Evolutionary conservation across 2,888 invertebrate species (phyloP), one percentile per base, ranked within the genome.

Genomic region (Synergus umbraculus): DNA sequence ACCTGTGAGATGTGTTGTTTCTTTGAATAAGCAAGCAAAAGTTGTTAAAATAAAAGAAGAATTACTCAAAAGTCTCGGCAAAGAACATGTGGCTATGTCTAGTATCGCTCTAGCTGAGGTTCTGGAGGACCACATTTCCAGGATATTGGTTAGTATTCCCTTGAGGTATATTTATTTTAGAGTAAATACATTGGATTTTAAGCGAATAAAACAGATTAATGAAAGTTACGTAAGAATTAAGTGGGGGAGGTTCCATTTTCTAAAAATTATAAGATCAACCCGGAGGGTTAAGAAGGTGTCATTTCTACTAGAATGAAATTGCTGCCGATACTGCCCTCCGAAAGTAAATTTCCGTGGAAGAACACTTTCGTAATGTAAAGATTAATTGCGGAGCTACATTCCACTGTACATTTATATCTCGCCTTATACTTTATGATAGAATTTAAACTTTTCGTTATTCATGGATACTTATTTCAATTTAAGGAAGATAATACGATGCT

Each of bases 31-130:
- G 82, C 93, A 93, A 78, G 94, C 94, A 76, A 92, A 93, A 69
- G 93, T 95, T 41, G 89, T 91, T n/a, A 93, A 93, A 86, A 89
- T 94, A 67, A 94, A 94, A 86, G 93, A 93, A 81, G 93, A 93
- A 84, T 87, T 94, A 63, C 86, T 93, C 29, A 91, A 92, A 84
- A 87, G 93, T 76, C 91, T 93, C 15, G 90, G 89, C 54, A 90
- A 92, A 82, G 90, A 91, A 67, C 79, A 90, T 63, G 86, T 93
- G 88, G 85, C 91, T 9, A 86, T 89, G 73, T 84, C 87, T 54
- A 90, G 90, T 79, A 89, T 94, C 67, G 93, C 94, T 13, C 87
- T 94, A 46, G 94, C 94, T 4, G 94, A 95, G 91, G 94, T 95
- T 65, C 88, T 94, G 13, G 93, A 95, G 81, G 93, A 93, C 89